Evolutionary conservation across 2,888 invertebrate genomes (phyloP), one percentile per base, ranked within the genome.

Genomic region (Hofmannophila pseudospretella): DNA sequence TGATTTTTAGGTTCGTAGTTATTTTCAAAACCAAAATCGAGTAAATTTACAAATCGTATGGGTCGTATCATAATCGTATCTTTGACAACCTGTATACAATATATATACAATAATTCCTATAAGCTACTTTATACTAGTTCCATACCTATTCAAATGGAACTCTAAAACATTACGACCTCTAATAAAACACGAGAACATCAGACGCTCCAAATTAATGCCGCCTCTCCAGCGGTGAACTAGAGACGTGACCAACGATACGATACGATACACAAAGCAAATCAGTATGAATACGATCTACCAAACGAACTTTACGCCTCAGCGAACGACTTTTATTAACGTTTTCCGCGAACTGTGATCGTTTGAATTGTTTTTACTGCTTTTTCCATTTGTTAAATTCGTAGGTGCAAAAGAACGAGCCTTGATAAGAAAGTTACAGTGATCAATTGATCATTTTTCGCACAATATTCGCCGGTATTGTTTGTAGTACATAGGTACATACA

Each of bases 251-350:
- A 16, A 4, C 5, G 16, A 16, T n/a, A 16, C 16, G 16, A 16
- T n/a, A 12, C 28, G 28, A n/a, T 30, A 41, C 38, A 45, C 38
- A 38, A 39, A 31, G 38, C 47, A 44, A 46, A 52, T 45, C 34
- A 39, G 42, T 39, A 41, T 44, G 43, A 41, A 26, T 12, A 28
- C 4, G 5, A 28, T 12, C 8, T 16, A 31, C 4, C 36, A 30
- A 49, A 47, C 47, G 47, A 22, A 29, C 23, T 25, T 57, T 58
- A 46, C 55, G 58, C 52, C 67, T 58, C 58, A 63, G 39, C 49
- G 58, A 60, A 61, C 48, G 38, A 58, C 57, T 67, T 68, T 67
- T 67, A 69, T 62, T 59, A 64, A 54, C 58, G 47, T 54, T 66
- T 70, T 66, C 64, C 52, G 47, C 44, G 61, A 67, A 67, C 51